phyloP scores from a whole-genome alignment of 2,888 invertebrate genomes.

The Agriopis leucophaearia region DNA sequence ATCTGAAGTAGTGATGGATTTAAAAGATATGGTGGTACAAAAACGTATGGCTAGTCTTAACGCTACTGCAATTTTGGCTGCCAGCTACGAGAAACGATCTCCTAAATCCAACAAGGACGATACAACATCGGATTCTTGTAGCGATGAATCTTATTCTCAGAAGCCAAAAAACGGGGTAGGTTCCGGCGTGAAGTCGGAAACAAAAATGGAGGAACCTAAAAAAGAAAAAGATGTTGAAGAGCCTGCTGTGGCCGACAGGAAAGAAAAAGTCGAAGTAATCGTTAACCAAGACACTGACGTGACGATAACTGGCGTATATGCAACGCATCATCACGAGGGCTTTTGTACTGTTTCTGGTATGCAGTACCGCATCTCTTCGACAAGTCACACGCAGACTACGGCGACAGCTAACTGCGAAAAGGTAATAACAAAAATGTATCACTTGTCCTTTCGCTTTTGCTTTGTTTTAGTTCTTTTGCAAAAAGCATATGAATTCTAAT shows the following conservation, averaged over 20 bases:
- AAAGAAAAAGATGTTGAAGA: constrained; percentile 78
- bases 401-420: constrained; percentile 92
- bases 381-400: constrained; percentile 94
- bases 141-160: constrained; percentile 83
- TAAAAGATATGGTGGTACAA: constrained; percentile 94
- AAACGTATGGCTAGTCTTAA: constrained; percentile 97
- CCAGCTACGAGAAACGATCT: constrained; percentile 93
- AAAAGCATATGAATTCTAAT: constrained; percentile 1
- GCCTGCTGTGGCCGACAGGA: constrained; percentile 64
- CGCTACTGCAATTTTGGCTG: constrained; percentile 95
- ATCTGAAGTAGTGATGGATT: constrained; percentile 90
- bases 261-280: constrained; percentile 91
- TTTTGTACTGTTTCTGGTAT: constrained; percentile 94
- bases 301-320: constrained; percentile 95
- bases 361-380: constrained; percentile 95
- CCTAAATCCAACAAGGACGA: constrained; percentile 86
- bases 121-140: constrained; percentile 86
- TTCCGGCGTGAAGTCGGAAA: constrained; percentile 86
- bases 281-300: constrained; percentile 95
- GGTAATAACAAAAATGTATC: constrained; percentile 71
- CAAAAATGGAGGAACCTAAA: constrained; percentile 78
- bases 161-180: constrained; percentile 83
- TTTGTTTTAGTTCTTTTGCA: neutral
- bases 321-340: constrained; percentile 93
- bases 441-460: neutral